Base-by-base conservation (phyloP, 2,888 invertebrate species). In the Ametastegia equiseti region DNA sequence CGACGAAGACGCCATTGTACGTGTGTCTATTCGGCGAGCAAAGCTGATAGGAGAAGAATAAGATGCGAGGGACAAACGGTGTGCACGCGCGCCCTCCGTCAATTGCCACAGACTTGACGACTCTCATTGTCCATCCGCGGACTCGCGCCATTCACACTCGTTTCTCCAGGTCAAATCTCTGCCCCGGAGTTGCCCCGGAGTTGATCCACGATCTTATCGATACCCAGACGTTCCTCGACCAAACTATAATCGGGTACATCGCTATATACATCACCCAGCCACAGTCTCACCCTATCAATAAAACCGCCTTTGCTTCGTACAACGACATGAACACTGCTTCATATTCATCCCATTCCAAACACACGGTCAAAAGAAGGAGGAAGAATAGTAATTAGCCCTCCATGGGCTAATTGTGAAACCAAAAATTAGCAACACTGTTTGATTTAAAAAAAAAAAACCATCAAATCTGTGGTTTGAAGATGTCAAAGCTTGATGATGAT, bases 61-160 rank as follows among this genome's bases (percentile, higher is more conserved):
- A 54, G 54, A 33, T 36, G 75, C 75, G 27, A 27, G 27, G 45
- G 71, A 47, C 36, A 71, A 27, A 75, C 42, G 45, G 15, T 47
- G 45, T 67, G 47, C 45, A 71, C 75, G 75, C 75, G 75, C 75
- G 75, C 75, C 75, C 75, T 75, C 75, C 75, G 75, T 75, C 75
- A 50, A 36, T 54, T 7, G 75, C 50, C 19, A 33, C 27, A 30
- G 30, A 60, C 36, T 54, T 54, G 50, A 54, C 75, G 50, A 75
- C 19, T 75, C 75, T 75, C 36, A 75, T 75, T 75, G 50, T 75
- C 50, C 50, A 33, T 54, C 75, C 33, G 33, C 19, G 33, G 23
- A 75, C 50, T 71, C 45, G 30, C 45, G 11, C 71, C 71, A 47
- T 45, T 30, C 47, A 71, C 71, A 71, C 45, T 71, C 27, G 27